Percentiles rank a stretch among this genome's conserved stretches.
phyloP scores from a whole-genome alignment of 2,888 invertebrate species.

The Acrobasis suavella region DNA sequence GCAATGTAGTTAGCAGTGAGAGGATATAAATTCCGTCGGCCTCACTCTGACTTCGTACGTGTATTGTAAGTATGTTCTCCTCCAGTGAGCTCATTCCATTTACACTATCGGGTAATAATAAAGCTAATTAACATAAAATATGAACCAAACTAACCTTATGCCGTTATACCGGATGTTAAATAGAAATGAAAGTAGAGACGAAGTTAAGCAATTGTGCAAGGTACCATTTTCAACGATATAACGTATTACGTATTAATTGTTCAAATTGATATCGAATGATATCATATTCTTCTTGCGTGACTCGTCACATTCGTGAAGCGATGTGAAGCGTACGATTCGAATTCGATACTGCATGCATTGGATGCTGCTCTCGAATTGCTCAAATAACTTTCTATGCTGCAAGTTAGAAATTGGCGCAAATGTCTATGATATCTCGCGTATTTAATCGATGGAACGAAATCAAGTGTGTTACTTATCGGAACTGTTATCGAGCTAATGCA shows the following conservation, averaged over 20 bases:
- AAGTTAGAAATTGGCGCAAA: constrained; percentile 41
- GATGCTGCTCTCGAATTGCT: constrained; percentile 46
- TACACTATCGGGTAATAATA: neutral
- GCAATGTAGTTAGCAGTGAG: constrained; percentile 1
- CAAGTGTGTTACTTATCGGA: constrained; percentile 14
- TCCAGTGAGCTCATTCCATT: neutral
- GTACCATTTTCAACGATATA: constrained; percentile 38
- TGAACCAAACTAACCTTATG: neutral
- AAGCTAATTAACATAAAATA: constrained; percentile 6
- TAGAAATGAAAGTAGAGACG: constrained; percentile 44
- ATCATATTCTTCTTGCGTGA: constrained; percentile 49
- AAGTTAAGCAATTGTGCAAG: constrained; percentile 43
- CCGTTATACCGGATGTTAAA: constrained; percentile 24
- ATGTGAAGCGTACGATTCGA: constrained; percentile 48
- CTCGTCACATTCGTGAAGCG: constrained; percentile 44
- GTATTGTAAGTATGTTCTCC: neutral
- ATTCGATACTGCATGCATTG: constrained; percentile 52
- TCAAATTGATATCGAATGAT: constrained; percentile 38
- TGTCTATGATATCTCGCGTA: constrained; percentile 13
- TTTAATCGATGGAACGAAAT: constrained; percentile 17
- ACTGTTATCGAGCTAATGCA: constrained; percentile 15
- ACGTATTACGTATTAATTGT: constrained; percentile 49
- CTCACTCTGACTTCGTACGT: too few species aligned
- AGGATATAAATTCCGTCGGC: neutral
- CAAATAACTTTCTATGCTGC: constrained; percentile 61